phyloP scores from a whole-genome alignment of 2,113 vertebrate species.

The Callorhinus ursinus region DNA sequence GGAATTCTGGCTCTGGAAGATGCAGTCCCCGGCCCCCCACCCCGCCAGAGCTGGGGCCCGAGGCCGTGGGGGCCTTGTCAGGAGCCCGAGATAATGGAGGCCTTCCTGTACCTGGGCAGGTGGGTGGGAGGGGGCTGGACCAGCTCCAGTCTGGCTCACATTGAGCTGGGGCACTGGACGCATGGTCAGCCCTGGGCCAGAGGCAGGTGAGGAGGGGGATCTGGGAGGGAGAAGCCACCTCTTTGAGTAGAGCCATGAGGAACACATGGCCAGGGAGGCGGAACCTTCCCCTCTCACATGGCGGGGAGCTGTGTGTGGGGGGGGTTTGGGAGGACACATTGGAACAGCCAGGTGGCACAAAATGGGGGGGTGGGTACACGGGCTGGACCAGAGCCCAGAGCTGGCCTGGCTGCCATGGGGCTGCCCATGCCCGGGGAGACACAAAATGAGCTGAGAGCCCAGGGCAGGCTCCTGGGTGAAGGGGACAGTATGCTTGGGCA shows the following conservation, averaged over 20 bases:
- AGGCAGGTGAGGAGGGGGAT: neutral
- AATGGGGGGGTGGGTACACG: no score
- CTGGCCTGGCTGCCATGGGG: neutral
- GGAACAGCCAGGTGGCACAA: neutral
- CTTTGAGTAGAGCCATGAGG: neutral
- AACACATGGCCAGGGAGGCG: neutral
- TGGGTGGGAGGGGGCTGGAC: neutral
- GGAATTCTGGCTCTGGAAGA: neutral
- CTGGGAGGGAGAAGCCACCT: neutral
- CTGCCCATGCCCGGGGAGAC: neutral
- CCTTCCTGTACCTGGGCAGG: neutral
- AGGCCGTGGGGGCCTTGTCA: neutral
- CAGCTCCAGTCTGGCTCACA: neutral
- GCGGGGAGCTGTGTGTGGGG: no score
- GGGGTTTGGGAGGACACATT: neutral
- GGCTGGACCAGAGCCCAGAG: neutral
- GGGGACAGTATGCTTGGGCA: accelerated
- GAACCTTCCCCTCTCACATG: neutral
- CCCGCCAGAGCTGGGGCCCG: neutral
- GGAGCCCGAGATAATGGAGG: neutral
- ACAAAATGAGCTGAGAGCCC: neutral
- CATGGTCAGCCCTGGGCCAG: neutral
- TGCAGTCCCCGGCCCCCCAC: neutral
- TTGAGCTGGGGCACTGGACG: accelerated
- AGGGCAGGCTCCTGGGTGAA: neutral